Evolutionary conservation across 1,140 invertebrate species (phyloP).

Genomic region (Aphaenogaster rudis): DNA sequence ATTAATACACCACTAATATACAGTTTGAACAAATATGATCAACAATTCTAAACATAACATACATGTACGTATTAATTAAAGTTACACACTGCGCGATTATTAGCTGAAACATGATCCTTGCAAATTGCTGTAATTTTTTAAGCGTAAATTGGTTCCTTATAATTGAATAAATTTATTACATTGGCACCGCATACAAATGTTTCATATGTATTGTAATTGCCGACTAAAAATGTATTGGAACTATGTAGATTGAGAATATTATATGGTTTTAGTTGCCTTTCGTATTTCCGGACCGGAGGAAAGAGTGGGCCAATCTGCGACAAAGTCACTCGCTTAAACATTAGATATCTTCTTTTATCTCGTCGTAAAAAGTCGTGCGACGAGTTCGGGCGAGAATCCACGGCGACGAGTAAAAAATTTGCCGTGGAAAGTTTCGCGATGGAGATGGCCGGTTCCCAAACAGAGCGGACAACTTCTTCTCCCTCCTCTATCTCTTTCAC

Average conservation of each 20-base stretch:
- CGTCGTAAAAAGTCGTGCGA: constrained; percentile 12
- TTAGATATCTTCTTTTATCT: constrained; percentile 21
- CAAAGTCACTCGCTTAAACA: constrained; percentile 25
- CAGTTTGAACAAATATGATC: not conserved
- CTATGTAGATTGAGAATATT: not conserved
- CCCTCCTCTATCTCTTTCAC: constrained; percentile 33
- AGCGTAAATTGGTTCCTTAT: not conserved
- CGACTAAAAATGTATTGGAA: not conserved
- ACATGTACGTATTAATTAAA: constrained; percentile 18
- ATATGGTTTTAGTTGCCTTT: not conserved
- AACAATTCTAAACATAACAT: constrained; percentile 21
- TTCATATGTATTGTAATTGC: not conserved
- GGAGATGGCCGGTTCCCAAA: constrained; percentile 60
- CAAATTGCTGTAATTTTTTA: not conserved
- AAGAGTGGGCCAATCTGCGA: not conserved
- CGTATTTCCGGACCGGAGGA: not conserved
- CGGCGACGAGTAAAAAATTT: constrained; percentile 44
- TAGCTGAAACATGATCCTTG: not conserved
- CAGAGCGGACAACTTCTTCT: constrained; percentile 35
- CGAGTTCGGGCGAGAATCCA: constrained; percentile 13
- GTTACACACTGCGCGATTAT: not conserved
- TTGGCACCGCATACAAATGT: not conserved
- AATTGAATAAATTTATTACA: constrained; percentile 16
- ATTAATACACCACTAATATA: constrained; percentile 1
- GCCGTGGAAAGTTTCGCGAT: constrained; percentile 37